Base-by-base conservation (phyloP, 2,888 invertebrate species). In the Acanthosepion esculentum region DNA sequence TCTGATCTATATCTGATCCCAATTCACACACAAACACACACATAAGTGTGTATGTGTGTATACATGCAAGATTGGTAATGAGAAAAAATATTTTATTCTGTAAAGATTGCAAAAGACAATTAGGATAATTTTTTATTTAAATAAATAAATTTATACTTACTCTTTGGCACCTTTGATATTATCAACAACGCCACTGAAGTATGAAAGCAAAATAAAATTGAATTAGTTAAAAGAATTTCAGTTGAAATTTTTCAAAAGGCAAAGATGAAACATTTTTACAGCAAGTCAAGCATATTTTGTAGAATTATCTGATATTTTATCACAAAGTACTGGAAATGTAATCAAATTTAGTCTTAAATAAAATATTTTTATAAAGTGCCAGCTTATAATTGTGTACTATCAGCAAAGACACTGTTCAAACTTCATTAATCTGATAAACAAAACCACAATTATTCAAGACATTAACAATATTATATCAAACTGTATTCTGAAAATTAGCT, bases 101-200 rank as follows among this genome's bases (percentile, higher is more conserved):
- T 5, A 20, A 20, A 55, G 20, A 20, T 18, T 18, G 18, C 4
- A 18, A 55, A 55, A 55, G 0, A 55, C 55, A 55, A 55, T 5
- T 0, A 55, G 5, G 18, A 55, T 20, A 55, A n/a, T n/a, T 18
- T 55, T 55, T 55, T 55, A 1, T 15, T 55, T n/a, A 48, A 78
- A 48, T 29, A 95, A 95, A 92, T 93, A 59, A 94, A 95, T 93
- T 55, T 94, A 8, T 93, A 97, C 97, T 97, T 96, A 97, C 97
- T 97, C 97, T 96, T 97, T 97, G 94, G 97, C 97, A 94, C 97
- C 97, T 95, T 97, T 97, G 50, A 97, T 96, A 95, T 97, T 97
- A 94, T 96, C 97, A n/a, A 97, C 97, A 92, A 97, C 97, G 95
- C 97, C 97, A 94, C 97, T 97, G 96, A 95, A 96, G 96, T 91